phyloP scores from a whole-genome alignment of 2,797 vertebrate genomes.

The Sebastes alutus region DNA sequence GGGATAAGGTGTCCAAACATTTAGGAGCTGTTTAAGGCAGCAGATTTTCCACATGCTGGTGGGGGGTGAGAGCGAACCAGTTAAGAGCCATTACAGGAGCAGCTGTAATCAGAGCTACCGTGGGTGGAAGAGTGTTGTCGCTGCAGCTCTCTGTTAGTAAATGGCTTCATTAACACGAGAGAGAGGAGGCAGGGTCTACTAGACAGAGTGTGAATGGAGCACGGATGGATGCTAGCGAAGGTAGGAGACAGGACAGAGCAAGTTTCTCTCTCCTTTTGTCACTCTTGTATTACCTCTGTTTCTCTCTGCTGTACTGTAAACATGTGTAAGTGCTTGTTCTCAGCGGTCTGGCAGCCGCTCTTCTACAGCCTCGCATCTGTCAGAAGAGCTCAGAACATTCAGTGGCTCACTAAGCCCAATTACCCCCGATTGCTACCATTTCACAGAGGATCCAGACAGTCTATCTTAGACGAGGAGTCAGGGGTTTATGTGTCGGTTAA shows the following conservation, averaged over 20 bases:
- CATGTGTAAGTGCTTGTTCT: conserved; percentile 62
- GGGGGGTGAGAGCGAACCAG: conserved; percentile 37
- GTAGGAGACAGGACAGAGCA: conserved; percentile 58
- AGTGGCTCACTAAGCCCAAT: conserved; percentile 77
- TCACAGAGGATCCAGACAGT: conserved; percentile 68
- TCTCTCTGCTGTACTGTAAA: conserved; percentile 47
- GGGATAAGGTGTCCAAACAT: conserved; percentile 30
- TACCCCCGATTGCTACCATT: conserved; percentile 81
- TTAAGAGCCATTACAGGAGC: conserved; percentile 58
- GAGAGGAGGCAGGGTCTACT: conserved; percentile 36
- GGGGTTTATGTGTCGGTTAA: conserved; percentile 48
- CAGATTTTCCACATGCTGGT: conserved; percentile 57
- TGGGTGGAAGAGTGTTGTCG: conserved; percentile 50
- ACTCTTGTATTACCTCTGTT: conserved; percentile 7
- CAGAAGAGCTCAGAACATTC: conserved; percentile 76
- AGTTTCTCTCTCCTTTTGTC: neutral
- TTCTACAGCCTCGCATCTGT: conserved; percentile 75
- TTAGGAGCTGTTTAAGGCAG: conserved; percentile 35
- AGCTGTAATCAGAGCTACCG: conserved; percentile 70
- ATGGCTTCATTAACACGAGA: conserved; percentile 64
- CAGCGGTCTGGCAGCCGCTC: conserved; percentile 64
- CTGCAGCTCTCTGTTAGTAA: conserved; percentile 53
- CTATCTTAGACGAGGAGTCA: conserved; percentile 45
- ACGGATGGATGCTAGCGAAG: conserved; percentile 63
- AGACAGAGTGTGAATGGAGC: conserved; percentile 54